Evolutionary conservation across 1,140 invertebrate species (phyloP).

Genomic region (Brachionus koreanus): DNA sequence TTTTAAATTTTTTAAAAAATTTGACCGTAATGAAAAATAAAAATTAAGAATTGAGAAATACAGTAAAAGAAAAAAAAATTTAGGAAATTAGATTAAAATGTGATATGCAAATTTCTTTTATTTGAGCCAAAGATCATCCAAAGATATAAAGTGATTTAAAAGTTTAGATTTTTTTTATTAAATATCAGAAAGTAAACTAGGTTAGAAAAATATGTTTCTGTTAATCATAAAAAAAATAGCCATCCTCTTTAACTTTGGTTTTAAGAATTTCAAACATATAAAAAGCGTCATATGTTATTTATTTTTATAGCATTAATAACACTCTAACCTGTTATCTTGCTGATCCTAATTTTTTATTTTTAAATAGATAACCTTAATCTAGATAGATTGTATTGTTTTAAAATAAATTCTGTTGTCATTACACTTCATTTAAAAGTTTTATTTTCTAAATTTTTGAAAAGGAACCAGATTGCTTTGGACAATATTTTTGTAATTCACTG

Average conservation of each 20-base stretch:
- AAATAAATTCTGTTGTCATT: neutral
- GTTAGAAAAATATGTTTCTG: neutral
- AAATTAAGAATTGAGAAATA: too few species aligned
- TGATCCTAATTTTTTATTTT: neutral
- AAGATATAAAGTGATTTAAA: neutral
- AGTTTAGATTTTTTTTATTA: neutral
- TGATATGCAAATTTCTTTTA: neutral
- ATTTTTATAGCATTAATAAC: neutral
- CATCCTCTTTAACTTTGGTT: neutral
- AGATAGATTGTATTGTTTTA: neutral
- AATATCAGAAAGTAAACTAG: neutral
- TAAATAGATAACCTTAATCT: neutral
- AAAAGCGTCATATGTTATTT: neutral
- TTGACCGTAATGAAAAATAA: too few species aligned
- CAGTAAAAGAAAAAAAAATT: too few species aligned
- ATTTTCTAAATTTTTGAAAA: neutral
- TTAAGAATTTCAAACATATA: neutral
- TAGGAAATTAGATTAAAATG: neutral
- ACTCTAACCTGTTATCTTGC: neutral
- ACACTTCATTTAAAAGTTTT: neutral
- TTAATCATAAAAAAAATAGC: neutral
- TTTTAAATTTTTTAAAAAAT: too few species aligned
- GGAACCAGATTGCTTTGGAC: neutral
- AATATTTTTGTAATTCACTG: neutral
- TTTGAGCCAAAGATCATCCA: neutral